Evolutionary conservation across 2,888 invertebrate genomes (phyloP), one percentile per base, ranked within the genome.

Genomic region (Sarcophaga variegata): DNA sequence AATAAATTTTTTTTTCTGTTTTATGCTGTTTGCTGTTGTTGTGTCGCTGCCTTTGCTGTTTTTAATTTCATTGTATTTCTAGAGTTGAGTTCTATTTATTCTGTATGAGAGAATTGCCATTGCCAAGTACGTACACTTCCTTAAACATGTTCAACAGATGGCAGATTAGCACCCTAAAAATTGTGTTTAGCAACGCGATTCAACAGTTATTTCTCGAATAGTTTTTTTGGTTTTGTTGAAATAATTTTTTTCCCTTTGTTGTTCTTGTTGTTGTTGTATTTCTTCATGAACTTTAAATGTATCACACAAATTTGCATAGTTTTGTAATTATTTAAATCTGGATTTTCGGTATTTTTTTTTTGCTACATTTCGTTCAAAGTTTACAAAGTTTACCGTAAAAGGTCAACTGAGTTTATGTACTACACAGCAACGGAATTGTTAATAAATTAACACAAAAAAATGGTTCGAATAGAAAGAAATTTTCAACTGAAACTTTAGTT

Each of bases 81-180:
- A 17, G 37, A 70, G 74, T 14, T 12, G 5, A 54, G 14, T 54
- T 54, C 54, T 17, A 17, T 54, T 54, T 54, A 54, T 54, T 78
- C 22, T 59, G 49, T 81, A n/a, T 62, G 22, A 78, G 76, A 64
- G 47, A 10, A 78, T 63, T 86, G 74, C 66, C 37, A 37, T 37
- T 37, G 10, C 10, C 37, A 37, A 27, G 37, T 37, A 37, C 37
- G 83, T 76, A 82, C 66, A 88, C 89, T 89, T 89, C 88, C 88
- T 89, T 81, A 76, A 88, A 86, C 87, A 88, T 86, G 86, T 87
- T 87, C 75, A 88, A 85, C 89, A 89, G 89, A 89, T 89, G 88
- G 80, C 80, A 89, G 89, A 89, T 89, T 88, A 89, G 88, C 85
- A 86, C 89, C 84, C 86, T 81, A 88, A 85, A 88, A 87, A 86